Evolutionary conservation across 2,113 vertebrate species (phyloP).

Genomic region (Rhizomys pruinosus): DNA sequence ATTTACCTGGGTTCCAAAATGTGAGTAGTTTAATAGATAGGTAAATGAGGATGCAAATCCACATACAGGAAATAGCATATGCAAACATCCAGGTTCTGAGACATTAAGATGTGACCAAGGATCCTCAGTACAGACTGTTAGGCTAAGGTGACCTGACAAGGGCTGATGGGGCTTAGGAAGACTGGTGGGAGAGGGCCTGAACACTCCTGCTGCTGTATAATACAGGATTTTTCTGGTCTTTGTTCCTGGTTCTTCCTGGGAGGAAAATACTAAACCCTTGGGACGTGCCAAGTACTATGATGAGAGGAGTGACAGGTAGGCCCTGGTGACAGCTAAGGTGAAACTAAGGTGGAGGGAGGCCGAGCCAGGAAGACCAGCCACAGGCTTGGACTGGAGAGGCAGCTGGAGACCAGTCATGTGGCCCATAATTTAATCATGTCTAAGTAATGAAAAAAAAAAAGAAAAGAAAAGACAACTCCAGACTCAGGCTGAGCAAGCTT

Average conservation of each 20-base stretch:
- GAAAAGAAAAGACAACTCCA: background rate
- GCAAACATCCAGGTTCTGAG: background rate
- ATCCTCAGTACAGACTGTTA: background rate
- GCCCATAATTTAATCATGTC: background rate
- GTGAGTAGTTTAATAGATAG: background rate
- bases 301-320: background rate
- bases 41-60: background rate
- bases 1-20: background rate
- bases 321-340: background rate
- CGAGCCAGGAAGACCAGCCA: background rate
- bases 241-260: background rate
- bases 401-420: background rate
- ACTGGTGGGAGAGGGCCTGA: background rate
- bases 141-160: background rate
- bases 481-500: background rate
- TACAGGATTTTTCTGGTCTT: background rate
- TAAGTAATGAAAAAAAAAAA: background rate
- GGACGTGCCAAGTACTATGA: background rate
- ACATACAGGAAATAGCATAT: background rate
- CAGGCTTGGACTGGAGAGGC: background rate
- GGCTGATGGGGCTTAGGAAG: no score
- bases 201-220: no score
- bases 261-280: background rate
- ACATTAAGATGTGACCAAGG: background rate
- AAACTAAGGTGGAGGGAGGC: background rate